Conservation (phyloP, 2,888 invertebrate genomes). For the Nasonovia ribisnigri region DNA sequence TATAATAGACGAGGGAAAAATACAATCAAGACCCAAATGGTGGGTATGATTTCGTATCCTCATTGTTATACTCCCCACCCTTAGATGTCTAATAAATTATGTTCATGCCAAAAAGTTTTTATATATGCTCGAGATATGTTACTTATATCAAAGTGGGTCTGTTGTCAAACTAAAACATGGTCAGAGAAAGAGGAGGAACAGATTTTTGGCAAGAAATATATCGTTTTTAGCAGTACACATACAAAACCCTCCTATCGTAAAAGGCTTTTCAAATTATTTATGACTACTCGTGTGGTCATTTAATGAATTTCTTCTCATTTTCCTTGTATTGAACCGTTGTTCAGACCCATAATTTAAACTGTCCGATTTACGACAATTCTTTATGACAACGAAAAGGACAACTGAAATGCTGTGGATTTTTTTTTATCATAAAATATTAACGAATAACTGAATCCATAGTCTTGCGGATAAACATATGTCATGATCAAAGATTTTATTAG, state of each 20-base stretch:
- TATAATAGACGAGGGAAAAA: conserved; percentile 48
- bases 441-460: not conserved
- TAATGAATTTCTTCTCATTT: conserved; percentile 64
- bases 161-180: conserved; percentile 58
- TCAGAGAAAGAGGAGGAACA: conserved; percentile 39
- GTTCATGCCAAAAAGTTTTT: conserved; percentile 58
- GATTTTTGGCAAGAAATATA: conserved; percentile 57
- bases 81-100: conserved; percentile 52
- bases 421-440: conserved; percentile 14
- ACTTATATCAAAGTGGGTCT: conserved; percentile 58
- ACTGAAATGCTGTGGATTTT: not conserved
- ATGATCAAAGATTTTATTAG: not conserved
- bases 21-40: conserved; percentile 50
- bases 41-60: conserved; percentile 50
- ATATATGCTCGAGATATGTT: conserved; percentile 51
- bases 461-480: not conserved
- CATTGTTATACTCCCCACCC: conserved; percentile 35
- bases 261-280: conserved; percentile 65
- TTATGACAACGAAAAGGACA: conserved; percentile 19
- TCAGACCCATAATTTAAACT: conserved; percentile 39
- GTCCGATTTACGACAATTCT: conserved; percentile 28
- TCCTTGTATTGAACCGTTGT: conserved; percentile 9
- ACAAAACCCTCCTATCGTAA: conserved; percentile 40
- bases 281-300: conserved; percentile 57
- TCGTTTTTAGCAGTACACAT: conserved; percentile 56